Base-by-base conservation (phyloP, 53 echinoderm and acorn worm species). In the Temnopleurus reevesii region DNA sequence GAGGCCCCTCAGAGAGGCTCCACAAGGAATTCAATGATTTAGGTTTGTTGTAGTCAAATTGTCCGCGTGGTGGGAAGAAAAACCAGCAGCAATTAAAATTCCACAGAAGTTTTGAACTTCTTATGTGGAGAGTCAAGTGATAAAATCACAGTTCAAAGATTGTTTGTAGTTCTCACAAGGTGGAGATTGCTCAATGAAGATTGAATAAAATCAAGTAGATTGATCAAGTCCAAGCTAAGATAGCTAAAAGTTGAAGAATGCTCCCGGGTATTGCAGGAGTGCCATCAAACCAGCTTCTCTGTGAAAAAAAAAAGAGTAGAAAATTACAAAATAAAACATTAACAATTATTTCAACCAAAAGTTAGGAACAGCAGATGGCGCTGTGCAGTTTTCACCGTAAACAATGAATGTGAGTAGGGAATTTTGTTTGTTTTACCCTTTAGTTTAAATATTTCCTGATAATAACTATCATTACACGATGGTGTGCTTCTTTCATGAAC, bases 1-100 rank as follows among this genome's bases (percentile, higher is more conserved):
- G 89, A 45, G 34, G 81, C 95, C 90, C 89, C 93, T 91, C 76
- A 54, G 21, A 91, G 95, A 93, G 90, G 93, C 89, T 34, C 41
- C 71, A 71, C 9, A 17, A 49, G 88, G 88, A 71, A 87, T 71
- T 53, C 49, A 18, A 53, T 21, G 45, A 86, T 63, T 46, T n/a
- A n/a, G n/a, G n/a, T n/a, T 57, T 54, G 6, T 19, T 49, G 1
- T 8, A 43, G 36, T 71, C 71, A 71, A 71, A 87, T 87, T 87
- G 88, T 87, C 88, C 88, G 88, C 88, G 34, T 66, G 88, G 88
- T 87, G 76, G 88, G 88, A 87, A 66, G 76, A 49, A 60, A n/a
- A 46, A 71, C 88, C 30, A 87, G 88, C 88, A 87, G 88, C 88
- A 87, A 87, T 87, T 38, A 18, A 53, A 87, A 49, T 49, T 66